Evolutionary conservation across 2,888 invertebrate species (phyloP).

Genomic region (Plagodis pulveraria): DNA sequence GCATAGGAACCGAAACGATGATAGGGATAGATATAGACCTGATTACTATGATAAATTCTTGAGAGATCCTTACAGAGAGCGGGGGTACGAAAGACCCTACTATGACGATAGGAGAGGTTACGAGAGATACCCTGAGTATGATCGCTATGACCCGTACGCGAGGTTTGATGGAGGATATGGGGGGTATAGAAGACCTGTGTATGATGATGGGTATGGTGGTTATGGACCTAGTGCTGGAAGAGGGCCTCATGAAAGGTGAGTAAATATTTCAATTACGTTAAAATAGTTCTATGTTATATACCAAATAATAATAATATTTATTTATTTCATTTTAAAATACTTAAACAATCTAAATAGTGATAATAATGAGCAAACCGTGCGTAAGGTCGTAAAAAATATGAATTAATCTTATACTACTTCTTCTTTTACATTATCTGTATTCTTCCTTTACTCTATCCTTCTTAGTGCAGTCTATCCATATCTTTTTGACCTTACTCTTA

Average conservation of each 20-base stretch:
- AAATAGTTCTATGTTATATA: no score
- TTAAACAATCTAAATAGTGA: no score
- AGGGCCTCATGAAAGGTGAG: constrained; percentile 81
- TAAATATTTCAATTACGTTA: neutral
- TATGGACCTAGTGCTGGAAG: constrained; percentile 62
- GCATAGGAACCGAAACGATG: constrained; percentile 61
- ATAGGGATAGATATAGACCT: constrained; percentile 72
- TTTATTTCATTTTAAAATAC: no score
- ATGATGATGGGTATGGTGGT: constrained; percentile 74
- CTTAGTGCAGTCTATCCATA: no score
- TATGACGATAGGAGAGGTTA: constrained; percentile 69
- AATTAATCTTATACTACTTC: no score
- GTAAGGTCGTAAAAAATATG: no score
- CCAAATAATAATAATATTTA: no score
- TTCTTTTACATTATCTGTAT: no score
- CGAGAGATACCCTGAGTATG: constrained; percentile 58
- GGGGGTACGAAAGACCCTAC: constrained; percentile 57
- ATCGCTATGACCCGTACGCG: constrained; percentile 46
- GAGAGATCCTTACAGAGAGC: constrained; percentile 69
- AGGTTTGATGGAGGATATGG: constrained; percentile 55
- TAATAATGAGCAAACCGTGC: no score
- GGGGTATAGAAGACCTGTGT: constrained; percentile 63
- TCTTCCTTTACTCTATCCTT: no score
- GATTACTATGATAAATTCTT: constrained; percentile 75
- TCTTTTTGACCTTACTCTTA: no score